These are phyloP conservation scores for Ylistrum balloti DNA, from an alignment of 1,140 invertebrate species.

Conservation along the genomic window DNA sequence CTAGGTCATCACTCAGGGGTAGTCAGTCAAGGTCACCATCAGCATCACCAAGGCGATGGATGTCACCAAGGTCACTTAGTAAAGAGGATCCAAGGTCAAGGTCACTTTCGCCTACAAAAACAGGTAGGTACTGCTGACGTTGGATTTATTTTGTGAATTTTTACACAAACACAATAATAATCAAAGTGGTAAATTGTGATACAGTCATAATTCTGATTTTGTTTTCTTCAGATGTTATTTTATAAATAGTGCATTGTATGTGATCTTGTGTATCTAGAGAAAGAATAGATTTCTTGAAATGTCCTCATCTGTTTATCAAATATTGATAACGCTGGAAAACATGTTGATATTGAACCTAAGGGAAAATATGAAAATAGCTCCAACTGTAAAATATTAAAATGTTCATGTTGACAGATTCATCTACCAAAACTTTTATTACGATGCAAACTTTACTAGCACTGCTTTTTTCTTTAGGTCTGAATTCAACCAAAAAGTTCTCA, in stretches of 20 bases:
- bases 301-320: too few relatives aligned
- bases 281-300: too few relatives aligned
- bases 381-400: neutral
- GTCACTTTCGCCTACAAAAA: constrained; percentile 62
- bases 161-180: too few relatives aligned
- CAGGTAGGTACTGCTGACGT: constrained; percentile 43
- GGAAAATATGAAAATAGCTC: neutral
- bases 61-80: constrained; percentile 46
- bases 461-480: constrained; percentile 55
- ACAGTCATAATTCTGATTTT: too few relatives aligned
- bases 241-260: too few relatives aligned
- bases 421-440: neutral
- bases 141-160: too few relatives aligned
- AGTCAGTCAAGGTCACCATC: constrained; percentile 56
- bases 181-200: too few relatives aligned
- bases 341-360: too few relatives aligned
- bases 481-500: constrained; percentile 63
- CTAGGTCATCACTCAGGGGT: constrained; percentile 46
- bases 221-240: too few relatives aligned
- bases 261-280: too few relatives aligned
- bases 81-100: constrained; percentile 55
- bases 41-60: constrained; percentile 51
- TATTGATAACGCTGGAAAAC: too few relatives aligned
- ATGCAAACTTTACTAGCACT: neutral
- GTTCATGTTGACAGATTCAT: neutral